A percentile compares a stretch with the other conserved stretches of the same genome.
Evolutionary conservation across 1,140 invertebrate species (phyloP).

Genomic region (Panagrolaimus sp.): DNA sequence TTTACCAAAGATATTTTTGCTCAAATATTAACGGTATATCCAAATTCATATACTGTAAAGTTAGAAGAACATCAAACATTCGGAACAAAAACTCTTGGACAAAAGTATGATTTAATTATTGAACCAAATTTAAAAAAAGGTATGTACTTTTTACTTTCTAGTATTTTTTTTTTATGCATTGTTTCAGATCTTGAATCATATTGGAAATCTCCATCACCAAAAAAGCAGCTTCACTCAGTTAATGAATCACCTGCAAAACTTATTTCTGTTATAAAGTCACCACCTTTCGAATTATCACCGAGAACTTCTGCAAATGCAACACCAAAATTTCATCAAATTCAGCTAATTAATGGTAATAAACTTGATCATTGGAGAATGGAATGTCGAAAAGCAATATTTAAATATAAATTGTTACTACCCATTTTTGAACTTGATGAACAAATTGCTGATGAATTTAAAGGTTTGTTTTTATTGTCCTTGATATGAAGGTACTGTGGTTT

Average conservation of each 20-base stretch:
- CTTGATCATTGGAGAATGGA: not conserved
- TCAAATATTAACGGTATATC: not conserved
- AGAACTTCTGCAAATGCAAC: not conserved
- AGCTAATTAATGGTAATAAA: not conserved
- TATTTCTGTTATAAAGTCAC: not conserved
- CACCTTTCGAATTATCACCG: not conserved
- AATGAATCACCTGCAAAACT: not conserved
- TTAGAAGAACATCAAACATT: not conserved
- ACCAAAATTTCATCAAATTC: not conserved
- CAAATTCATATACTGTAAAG: not conserved
- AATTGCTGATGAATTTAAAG: not conserved
- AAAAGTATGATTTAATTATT: not conserved
- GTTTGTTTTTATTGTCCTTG: not conserved
- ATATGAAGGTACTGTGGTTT: not conserved
- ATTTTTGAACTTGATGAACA: not conserved
- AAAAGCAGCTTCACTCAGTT: not conserved
- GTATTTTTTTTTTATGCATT: not conserved
- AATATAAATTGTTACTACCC: not conserved
- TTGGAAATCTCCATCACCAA: not conserved
- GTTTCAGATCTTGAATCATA: constrained; percentile 8
- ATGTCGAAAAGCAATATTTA: not conserved
- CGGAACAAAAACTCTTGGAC: not conserved
- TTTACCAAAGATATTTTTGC: not conserved
- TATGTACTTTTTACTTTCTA: not conserved
- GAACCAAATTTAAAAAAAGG: not conserved